A percentile compares a stretch with the other conserved stretches of the same genome.
Conservation (phyloP, 1,140 invertebrate genomes). For the Drosophila micromelanica region DNA sequence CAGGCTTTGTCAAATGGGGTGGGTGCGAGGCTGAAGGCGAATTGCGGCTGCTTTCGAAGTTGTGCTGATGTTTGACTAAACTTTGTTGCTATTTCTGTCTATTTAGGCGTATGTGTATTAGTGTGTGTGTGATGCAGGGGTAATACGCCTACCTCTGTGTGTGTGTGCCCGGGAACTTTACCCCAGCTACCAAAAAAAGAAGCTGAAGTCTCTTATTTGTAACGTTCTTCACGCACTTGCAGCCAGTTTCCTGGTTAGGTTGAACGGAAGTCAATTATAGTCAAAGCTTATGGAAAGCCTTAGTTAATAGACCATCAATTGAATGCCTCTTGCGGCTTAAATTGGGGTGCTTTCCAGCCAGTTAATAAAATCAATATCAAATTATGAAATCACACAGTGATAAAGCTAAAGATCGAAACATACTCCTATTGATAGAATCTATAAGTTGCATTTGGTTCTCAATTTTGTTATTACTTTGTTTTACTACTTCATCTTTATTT, state of each 20-base stretch:
- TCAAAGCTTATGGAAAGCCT: conserved; percentile 17
- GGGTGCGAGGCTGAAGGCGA: conserved; percentile 8
- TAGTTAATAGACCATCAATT: conserved; percentile 30
- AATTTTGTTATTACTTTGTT: too few relatives aligned
- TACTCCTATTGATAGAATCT: too few relatives aligned
- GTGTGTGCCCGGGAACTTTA: conserved; percentile 3
- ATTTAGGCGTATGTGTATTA: conserved; percentile 19
- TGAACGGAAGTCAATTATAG: conserved; percentile 18
- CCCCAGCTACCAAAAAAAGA: conserved; percentile 7
- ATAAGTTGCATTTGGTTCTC: too few relatives aligned
- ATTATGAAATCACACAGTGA: too few relatives aligned
- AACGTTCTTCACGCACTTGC: conserved; percentile 32
- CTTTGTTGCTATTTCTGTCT: conserved; percentile 64
- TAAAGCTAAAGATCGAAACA: too few relatives aligned
- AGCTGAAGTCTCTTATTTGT: conserved; percentile 38
- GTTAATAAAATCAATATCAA: too few relatives aligned
- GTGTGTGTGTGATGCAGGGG: conserved; percentile 5
- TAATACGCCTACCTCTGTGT: conserved; percentile 17
- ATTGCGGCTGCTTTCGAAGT: conserved; percentile 45
- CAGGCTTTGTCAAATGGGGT: conserved; percentile 26
- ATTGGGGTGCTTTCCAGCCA: too few relatives aligned
- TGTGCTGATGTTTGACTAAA: conserved; percentile 74
- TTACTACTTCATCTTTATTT: too few relatives aligned
- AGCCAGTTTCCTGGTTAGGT: conserved; percentile 24
- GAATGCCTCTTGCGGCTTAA: not conserved